Percentiles rank a stretch among this genome's conserved stretches.
These are phyloP conservation scores for Oligia strigilis DNA, from an alignment of 2,888 invertebrate genomes.

Conservation along the genomic window DNA sequence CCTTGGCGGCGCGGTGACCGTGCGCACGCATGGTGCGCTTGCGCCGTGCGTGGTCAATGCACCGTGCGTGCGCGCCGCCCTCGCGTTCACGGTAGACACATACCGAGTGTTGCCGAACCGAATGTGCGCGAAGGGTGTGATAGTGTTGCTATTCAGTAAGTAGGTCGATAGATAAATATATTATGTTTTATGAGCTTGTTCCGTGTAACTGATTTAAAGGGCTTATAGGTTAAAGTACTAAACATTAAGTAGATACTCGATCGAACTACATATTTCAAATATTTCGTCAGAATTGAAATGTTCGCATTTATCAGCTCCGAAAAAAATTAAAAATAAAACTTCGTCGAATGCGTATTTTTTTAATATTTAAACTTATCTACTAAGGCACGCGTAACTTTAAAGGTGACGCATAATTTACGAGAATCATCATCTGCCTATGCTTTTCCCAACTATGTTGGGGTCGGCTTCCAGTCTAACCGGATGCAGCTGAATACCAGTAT, in stretches of 20 bases:
- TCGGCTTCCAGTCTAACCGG: too few species aligned
- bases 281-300: conserved; percentile 23
- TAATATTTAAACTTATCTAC: neutral
- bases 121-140: conserved; percentile 61
- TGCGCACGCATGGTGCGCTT: conserved; percentile 72
- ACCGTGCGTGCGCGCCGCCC: conserved; percentile 59
- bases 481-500: too few species aligned
- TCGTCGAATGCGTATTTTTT: neutral
- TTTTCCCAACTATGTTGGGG: too few species aligned
- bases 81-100: conserved; percentile 41
- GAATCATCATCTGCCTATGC: too few species aligned
- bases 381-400: neutral
- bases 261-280: neutral
- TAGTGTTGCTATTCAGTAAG: conserved; percentile 52
- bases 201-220: conserved; percentile 42
- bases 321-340: neutral
- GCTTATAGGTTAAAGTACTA: conserved; percentile 48
- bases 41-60: conserved; percentile 64
- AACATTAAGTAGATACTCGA: conserved; percentile 8
- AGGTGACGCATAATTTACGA: conserved; percentile 29
- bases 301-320: neutral
- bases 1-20: conserved; percentile 83
- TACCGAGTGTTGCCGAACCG: conserved; percentile 49
- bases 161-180: conserved; percentile 56
- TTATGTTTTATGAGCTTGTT: conserved; percentile 46